Conservation (phyloP, 2,888 invertebrate species). For the Willowsia nigromaculata region DNA sequence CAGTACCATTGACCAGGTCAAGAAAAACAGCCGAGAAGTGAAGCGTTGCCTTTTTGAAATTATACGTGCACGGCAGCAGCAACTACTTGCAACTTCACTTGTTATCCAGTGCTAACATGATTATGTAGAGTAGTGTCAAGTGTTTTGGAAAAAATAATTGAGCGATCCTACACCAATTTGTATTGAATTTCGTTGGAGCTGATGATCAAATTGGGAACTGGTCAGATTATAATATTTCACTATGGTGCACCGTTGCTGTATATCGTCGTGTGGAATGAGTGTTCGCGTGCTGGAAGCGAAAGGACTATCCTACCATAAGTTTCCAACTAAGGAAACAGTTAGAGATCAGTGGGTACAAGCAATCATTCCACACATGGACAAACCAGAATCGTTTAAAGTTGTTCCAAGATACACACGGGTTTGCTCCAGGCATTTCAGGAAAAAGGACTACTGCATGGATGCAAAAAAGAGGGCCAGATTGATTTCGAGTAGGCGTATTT, state of each 20-base stretch:
- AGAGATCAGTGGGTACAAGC: constrained; percentile 78
- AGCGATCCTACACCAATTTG: too few relatives aligned
- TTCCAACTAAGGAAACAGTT: constrained; percentile 76
- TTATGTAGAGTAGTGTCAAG: too few relatives aligned
- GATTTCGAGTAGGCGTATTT: constrained; percentile 76
- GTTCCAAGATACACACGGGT: constrained; percentile 78
- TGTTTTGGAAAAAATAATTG: too few relatives aligned
- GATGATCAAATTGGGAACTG: background rate
- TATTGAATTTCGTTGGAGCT: background rate
- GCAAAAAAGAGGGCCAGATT: constrained; percentile 78
- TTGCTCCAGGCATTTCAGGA: constrained; percentile 78
- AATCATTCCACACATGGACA: constrained; percentile 78
- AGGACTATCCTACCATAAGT: constrained; percentile 77
- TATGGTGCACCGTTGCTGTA: constrained; percentile 78
- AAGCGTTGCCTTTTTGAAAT: too few relatives aligned
- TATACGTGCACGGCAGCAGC: too few relatives aligned
- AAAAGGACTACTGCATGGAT: constrained; percentile 78
- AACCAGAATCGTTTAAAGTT: constrained; percentile 77
- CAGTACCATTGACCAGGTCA: too few relatives aligned
- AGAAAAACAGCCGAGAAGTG: too few relatives aligned
- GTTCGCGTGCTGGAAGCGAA: constrained; percentile 77
- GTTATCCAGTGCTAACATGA: too few relatives aligned
- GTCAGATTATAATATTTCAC: background rate
- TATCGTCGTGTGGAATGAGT: constrained; percentile 78
- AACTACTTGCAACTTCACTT: too few relatives aligned